A percentile compares a stretch with the other conserved stretches of the same genome.
These are phyloP conservation scores for Platygyra sinensis DNA, from an alignment of 64 coral and sea anemone species.

Conservation along the genomic window DNA sequence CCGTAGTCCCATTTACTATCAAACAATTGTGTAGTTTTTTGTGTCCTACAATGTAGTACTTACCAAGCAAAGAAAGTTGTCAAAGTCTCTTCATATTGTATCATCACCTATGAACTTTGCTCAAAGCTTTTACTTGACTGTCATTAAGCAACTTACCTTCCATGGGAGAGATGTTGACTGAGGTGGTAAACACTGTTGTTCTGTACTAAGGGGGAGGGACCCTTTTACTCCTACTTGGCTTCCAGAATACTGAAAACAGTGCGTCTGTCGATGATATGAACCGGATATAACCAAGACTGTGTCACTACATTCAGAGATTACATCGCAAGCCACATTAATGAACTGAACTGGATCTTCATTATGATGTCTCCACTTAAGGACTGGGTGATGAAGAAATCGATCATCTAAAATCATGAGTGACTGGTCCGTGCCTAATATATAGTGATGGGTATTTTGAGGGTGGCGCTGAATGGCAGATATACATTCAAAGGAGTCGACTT, in stretches of 20 bases:
- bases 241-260: constrained; percentile 86
- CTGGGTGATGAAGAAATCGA: constrained; percentile 83
- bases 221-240: background rate
- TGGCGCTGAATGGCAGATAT: constrained; percentile 84
- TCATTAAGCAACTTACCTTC: constrained; percentile 62
- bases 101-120: too few species aligned
- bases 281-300: constrained; percentile 71
- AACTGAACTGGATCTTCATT: constrained; percentile 74
- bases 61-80: too few species aligned
- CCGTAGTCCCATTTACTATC: too few species aligned
- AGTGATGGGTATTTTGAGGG: constrained; percentile 71
- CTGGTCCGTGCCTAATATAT: constrained; percentile 82
- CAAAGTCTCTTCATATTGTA: too few species aligned
- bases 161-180: constrained; percentile 75
- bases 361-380: constrained; percentile 90
- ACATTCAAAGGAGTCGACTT: constrained; percentile 69
- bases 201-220: background rate
- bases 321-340: constrained; percentile 47
- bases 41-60: too few species aligned
- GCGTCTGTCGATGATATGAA: constrained; percentile 66
- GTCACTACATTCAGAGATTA: constrained; percentile 64
- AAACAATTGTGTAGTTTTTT: too few species aligned
- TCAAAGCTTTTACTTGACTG: too few species aligned
- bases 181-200: constrained; percentile 50
- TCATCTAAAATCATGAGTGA: constrained; percentile 86